Evolutionary conservation across 2,113 vertebrate species (phyloP), one percentile per base, ranked within the genome.

Genomic region (Bucco capensis): DNA sequence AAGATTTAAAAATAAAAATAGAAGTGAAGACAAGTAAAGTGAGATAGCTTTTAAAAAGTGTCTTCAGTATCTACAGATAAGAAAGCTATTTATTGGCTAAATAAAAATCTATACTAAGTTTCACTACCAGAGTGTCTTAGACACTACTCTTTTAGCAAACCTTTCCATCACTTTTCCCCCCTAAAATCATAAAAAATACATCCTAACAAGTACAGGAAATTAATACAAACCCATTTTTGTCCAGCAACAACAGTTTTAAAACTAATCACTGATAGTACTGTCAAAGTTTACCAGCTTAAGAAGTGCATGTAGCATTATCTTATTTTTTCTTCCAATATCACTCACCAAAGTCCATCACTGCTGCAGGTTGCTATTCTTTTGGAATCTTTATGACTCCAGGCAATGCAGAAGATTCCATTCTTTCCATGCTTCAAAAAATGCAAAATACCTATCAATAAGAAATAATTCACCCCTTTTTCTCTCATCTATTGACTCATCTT

Each of bases 321-420:
- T 51, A 30, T 76, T 73, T 85, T 86, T 92, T 90, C 69, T 94
- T 92, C 62, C 58, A 72, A 8, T 19, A 79, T 35, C 15, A 97
- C 98, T 98, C 84, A 99, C 99, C 99, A 99, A 97, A 98, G 99
- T 75, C 99, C 99, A 81, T 99, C 99, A 61, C 98, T 96, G 89
- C 99, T 99, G 96, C 99, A 99, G 18, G 98, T 99, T 65, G 99
- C 99, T 92, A 99, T 99, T 94, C 99, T 98, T 97, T 99, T 99
- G n/a, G 98, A 98, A 96, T 99, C 99, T 97, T 99, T 99, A 95
- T 99, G 98, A 97, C 99, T 99, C 99, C 99, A 99, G 33, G 99
- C 98, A 95, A 99, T 98, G 94, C 99, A 99, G 98, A 99, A 99
- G 93, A 99, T 99, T 72, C 98, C 99, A 93, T 98, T 99, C 93